Evolutionary conservation across 2,113 vertebrate species (phyloP), one percentile per base, ranked within the genome.

Genomic region (Tychaedon coryphoeus): DNA sequence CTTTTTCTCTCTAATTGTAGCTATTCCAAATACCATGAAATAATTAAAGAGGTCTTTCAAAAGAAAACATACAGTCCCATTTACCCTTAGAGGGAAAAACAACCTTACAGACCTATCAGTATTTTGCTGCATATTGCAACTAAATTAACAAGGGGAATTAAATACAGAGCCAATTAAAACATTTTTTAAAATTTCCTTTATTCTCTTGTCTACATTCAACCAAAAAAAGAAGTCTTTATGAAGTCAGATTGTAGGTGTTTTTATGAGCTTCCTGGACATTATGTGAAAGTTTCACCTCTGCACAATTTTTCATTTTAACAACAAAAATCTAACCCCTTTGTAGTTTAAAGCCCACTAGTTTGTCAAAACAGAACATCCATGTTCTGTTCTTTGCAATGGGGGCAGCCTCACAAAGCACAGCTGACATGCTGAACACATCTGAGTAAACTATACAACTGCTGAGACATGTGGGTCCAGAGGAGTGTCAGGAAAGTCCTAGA

Each of bases 1-100:
- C 91, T 97, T 96, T 97, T 92, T 33, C 64, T 61, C 73, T 94
- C 67, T 97, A 97, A 97, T 81, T 98, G 81, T 94, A 95, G 93
- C 96, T 96, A 97, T 95, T 97, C 77, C 86, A 97, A 90, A 72
- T 85, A 97, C 77, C 75, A 87, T 33, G 45, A 95, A 84, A 84
- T 97, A 96, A 97, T 95, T 96, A 94, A 64, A 80, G 79, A 93
- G 79, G 57, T 69, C 75, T 96, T 94, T 95, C 75, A 92, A 96
- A 93, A 83, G 74, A 97, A 97, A 94, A 69, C 67, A 91, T n/a
- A 47, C 56, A 87, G 90, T 94, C 64, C 62, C 69, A 87, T 94
- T 95, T 87, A 80, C 60, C 58, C 94, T 93, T 89, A 56, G 64
- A 97, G 66, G 40, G 67, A 96, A 94, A 93, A 94, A 60, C 82